Conservation (phyloP, 2,888 invertebrate genomes). For the Abrostola triplasia region DNA sequence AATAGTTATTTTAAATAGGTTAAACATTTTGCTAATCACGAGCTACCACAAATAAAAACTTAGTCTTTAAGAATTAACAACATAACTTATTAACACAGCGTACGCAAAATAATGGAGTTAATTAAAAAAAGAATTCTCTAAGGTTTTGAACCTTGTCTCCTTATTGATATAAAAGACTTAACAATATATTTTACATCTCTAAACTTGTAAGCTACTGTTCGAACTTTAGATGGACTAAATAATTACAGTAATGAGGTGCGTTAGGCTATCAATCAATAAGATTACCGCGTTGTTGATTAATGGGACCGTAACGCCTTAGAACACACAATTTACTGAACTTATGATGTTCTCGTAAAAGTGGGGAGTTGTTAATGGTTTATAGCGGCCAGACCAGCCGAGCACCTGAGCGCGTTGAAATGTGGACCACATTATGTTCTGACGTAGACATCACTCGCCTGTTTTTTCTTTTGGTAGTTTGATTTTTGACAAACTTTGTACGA, state of each 20-base stretch:
- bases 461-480: slow-evolving; percentile 39
- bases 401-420: slow-evolving; percentile 69
- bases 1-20: too few species aligned
- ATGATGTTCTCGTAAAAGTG: slow-evolving; percentile 59
- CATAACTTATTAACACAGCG: too few species aligned
- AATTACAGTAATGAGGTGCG: slow-evolving; percentile 36
- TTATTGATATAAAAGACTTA: slow-evolving; percentile 27
- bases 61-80: too few species aligned
- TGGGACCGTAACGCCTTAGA: slow-evolving; percentile 23
- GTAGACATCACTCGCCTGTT: slow-evolving; percentile 49
- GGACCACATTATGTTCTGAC: slow-evolving; percentile 58
- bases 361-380: slow-evolving; percentile 61
- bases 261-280: slow-evolving; percentile 49
- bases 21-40: too few species aligned
- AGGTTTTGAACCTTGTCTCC: too few species aligned
- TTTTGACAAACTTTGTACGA: slow-evolving; percentile 15
- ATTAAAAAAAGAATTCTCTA: too few species aligned
- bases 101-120: too few species aligned
- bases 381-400: slow-evolving; percentile 38
- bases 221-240: slow-evolving; percentile 29
- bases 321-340: slow-evolving; percentile 55
- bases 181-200: slow-evolving; percentile 23
- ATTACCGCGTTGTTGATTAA: slow-evolving; percentile 38
- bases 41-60: too few species aligned
- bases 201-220: slow-evolving; percentile 22